Conservation (phyloP, 2,797 vertebrate species). For the Sebastiscus tertius region DNA sequence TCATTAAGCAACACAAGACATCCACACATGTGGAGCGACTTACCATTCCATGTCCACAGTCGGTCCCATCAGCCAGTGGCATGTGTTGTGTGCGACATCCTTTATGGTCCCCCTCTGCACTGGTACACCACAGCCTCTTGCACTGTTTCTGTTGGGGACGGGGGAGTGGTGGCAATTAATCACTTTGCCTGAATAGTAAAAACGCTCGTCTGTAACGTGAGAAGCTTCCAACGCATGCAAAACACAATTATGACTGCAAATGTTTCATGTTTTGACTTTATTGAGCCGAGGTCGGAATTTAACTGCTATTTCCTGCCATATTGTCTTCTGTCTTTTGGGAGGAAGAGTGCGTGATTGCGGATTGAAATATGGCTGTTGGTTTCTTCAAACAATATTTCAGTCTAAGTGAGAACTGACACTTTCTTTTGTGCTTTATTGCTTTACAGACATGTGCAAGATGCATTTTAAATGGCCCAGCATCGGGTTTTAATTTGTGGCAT, state of each 20-base stretch:
- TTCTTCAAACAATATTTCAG: constrained; percentile 9
- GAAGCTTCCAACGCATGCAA: neutral
- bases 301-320: neutral
- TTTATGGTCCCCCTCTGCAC: constrained; percentile 90
- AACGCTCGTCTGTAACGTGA: neutral
- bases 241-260: neutral
- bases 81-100: constrained; percentile 97
- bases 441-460: constrained; percentile 13
- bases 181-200: neutral
- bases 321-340: neutral
- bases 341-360: neutral
- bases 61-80: constrained; percentile 94
- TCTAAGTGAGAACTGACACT: neutral
- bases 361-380: neutral
- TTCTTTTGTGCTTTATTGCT: neutral
- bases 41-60: constrained; percentile 95
- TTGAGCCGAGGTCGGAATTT: neutral
- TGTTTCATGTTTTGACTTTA: neutral
- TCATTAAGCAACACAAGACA: neutral
- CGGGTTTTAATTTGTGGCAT: constrained; percentile 15
- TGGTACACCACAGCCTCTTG: constrained; percentile 95
- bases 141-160: constrained; percentile 88
- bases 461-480: constrained; percentile 12
- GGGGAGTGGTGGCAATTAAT: constrained; percentile 3
- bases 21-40: constrained; percentile 50